A percentile compares a stretch with the other conserved stretches of the same genome.
These are phyloP conservation scores for Delphinus delphis DNA, from an alignment of 2,113 vertebrate species.

Conservation along the genomic window DNA sequence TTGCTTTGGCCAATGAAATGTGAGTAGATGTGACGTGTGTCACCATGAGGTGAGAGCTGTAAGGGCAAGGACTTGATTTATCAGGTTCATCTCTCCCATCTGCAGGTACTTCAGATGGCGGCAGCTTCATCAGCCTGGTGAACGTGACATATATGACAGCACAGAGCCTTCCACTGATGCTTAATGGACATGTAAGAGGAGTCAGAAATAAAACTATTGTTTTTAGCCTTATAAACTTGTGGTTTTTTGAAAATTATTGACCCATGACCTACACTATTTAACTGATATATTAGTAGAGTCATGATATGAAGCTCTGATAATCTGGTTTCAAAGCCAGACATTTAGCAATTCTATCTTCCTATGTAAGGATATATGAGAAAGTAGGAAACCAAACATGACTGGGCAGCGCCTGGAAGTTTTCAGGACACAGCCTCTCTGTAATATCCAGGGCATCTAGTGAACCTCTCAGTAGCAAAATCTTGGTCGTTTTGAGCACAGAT, in stretches of 20 bases:
- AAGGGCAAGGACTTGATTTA: background rate
- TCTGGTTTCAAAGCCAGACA: background rate
- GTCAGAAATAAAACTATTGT: background rate
- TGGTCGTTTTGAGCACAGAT: background rate
- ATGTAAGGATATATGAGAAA: background rate
- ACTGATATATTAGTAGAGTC: background rate
- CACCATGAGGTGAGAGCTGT: background rate
- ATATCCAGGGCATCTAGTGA: background rate
- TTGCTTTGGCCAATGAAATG: background rate
- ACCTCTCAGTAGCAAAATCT: background rate
- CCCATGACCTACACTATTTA: background rate
- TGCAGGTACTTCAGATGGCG: background rate
- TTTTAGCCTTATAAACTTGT: background rate
- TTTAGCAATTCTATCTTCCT: background rate
- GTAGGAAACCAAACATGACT: background rate
- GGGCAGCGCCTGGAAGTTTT: background rate
- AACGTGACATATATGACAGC: background rate
- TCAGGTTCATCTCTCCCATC: background rate
- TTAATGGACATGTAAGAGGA: background rate
- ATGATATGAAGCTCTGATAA: background rate
- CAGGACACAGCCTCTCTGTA: too few species aligned
- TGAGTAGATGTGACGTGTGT: background rate
- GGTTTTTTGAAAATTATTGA: background rate
- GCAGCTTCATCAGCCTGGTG: background rate
- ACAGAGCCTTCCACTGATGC: rapidly evolving